Evolutionary conservation across 2,797 vertebrate genomes (phyloP).

Genomic region (Typhlichthys eigenmanni): DNA sequence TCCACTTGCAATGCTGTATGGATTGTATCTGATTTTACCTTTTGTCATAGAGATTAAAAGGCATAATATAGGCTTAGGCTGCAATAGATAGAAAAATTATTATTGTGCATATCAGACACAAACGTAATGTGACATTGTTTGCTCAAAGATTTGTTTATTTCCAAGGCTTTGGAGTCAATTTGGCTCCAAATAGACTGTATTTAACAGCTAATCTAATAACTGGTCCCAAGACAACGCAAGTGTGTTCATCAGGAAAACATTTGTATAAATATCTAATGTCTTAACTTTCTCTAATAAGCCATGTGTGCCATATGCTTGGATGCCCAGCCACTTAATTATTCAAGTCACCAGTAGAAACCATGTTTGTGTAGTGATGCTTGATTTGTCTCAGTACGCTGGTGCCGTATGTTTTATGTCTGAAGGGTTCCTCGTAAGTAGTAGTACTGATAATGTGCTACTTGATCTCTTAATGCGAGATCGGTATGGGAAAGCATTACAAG

Average conservation of each 20-base stretch:
- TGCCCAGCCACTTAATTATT: slow-evolving; percentile 65
- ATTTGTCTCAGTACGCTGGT: slow-evolving; percentile 31
- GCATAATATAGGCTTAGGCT: background rate
- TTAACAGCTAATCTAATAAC: background rate
- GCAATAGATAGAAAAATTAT: background rate
- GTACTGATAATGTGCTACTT: slow-evolving; percentile 12
- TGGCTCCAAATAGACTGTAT: too few species aligned
- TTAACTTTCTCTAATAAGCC: slow-evolving; percentile 41
- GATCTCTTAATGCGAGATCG: slow-evolving; percentile 11
- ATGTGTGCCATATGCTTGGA: slow-evolving; percentile 58
- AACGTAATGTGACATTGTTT: too few species aligned
- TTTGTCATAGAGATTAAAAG: background rate
- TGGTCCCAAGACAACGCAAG: background rate
- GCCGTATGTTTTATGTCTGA: slow-evolving; percentile 51
- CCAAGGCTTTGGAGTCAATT: too few species aligned
- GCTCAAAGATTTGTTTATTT: too few species aligned
- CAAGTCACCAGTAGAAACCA: slow-evolving; percentile 41
- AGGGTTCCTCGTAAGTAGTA: slow-evolving; percentile 5
- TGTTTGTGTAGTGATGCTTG: slow-evolving; percentile 29
- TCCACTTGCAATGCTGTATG: background rate
- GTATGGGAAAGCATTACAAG: slow-evolving; percentile 6
- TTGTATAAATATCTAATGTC: slow-evolving; percentile 55
- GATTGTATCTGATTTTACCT: background rate
- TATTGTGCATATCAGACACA: background rate
- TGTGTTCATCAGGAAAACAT: slow-evolving; percentile 29